Percentiles rank a stretch among this genome's conserved stretches.
phyloP scores from a whole-genome alignment of 2,797 vertebrate genomes.

The Lithobates pipiens region DNA sequence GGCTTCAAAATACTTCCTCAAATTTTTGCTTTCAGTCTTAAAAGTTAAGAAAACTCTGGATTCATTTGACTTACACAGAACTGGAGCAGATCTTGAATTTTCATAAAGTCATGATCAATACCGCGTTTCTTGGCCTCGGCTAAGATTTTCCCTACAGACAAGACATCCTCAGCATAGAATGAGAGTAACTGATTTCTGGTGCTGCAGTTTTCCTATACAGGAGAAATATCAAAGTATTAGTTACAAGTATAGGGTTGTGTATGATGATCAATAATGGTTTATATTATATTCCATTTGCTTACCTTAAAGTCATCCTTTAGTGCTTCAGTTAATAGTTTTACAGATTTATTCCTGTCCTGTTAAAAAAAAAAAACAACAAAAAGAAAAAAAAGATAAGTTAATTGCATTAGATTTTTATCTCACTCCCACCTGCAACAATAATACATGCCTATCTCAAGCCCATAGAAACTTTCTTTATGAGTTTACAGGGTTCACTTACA shows the following conservation, averaged over 20 bases:
- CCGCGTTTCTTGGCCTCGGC: constrained; percentile 55
- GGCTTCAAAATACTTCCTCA: constrained; percentile 22
- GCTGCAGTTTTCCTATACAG: constrained; percentile 71
- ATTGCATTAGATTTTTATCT: not conserved
- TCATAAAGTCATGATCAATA: constrained; percentile 70
- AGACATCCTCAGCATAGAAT: constrained; percentile 73
- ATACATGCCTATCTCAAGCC: not conserved
- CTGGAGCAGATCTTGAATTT: constrained; percentile 66
- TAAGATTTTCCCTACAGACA: constrained; percentile 61
- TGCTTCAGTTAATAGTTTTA: constrained; percentile 72
- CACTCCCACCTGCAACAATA: not conserved
- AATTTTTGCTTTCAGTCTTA: constrained; percentile 31
- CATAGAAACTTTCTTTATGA: constrained; percentile 32
- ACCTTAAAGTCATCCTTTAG: constrained; percentile 73
- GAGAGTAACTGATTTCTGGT: constrained; percentile 72
- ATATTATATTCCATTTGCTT: constrained; percentile 59
- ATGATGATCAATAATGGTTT: not conserved
- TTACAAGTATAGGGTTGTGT: not conserved
- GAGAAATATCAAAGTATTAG: constrained; percentile 18
- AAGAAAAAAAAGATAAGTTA: constrained; percentile 9
- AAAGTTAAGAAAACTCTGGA: not conserved
- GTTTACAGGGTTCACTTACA: constrained; percentile 68
- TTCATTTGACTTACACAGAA: constrained; percentile 71
- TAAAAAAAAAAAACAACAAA: constrained; percentile 53
- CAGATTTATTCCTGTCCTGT: constrained; percentile 73